phyloP scores from a whole-genome alignment of 2,113 vertebrate species.

The Platichthys flesus region DNA sequence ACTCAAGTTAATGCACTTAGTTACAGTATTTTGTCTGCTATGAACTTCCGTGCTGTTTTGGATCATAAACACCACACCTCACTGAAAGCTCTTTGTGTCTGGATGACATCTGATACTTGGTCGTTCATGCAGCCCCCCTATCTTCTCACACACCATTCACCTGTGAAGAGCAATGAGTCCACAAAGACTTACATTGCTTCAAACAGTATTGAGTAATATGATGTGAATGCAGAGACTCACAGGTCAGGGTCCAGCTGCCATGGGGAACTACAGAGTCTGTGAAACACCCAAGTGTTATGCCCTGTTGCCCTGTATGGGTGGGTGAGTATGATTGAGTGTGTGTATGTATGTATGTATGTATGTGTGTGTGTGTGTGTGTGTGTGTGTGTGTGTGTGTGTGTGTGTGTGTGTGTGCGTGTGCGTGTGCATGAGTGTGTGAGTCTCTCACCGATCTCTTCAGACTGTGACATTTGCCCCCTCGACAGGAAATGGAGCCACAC shows the following conservation, averaged over 20 bases:
- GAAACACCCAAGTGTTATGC: background rate
- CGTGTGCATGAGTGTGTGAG: background rate
- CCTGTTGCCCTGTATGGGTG: background rate
- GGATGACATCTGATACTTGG: constrained; percentile 30
- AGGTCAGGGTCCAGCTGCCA: constrained; percentile 34
- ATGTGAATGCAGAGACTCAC: background rate
- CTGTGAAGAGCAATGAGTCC: constrained; percentile 12
- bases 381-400: background rate
- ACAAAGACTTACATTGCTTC: constrained; percentile 1
- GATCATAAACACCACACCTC: constrained; percentile 17
- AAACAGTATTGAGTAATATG: constrained; percentile 36
- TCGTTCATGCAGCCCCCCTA: constrained; percentile 9
- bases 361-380: background rate
- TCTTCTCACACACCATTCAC: background rate
- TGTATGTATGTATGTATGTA: background rate
- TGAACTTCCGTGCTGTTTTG: background rate
- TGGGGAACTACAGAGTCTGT: background rate
- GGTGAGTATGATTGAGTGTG: too few species aligned
- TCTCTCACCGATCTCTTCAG: constrained; percentile 1
- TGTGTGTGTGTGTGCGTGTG: too few species aligned
- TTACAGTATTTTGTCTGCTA: background rate
- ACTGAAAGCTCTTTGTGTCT: constrained; percentile 31
- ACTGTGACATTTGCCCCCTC: constrained; percentile 4
- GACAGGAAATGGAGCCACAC: constrained; percentile 14
- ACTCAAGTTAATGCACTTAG: background rate